phyloP scores from a whole-genome alignment of 2,113 vertebrate species.

The Dendropsophus ebraccatus region DNA sequence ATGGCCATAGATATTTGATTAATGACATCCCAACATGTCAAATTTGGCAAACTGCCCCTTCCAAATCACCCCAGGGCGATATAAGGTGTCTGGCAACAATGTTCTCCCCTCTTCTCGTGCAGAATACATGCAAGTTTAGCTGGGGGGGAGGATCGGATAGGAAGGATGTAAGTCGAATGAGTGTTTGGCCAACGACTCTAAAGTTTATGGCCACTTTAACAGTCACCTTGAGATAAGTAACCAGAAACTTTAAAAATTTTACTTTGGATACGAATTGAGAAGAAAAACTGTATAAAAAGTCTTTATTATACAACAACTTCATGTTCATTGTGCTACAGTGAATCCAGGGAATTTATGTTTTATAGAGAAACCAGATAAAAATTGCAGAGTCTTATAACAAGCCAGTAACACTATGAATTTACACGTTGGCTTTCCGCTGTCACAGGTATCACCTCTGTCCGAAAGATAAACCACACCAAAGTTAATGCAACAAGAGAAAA shows the following conservation, averaged over 20 bases:
- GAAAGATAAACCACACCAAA: not conserved
- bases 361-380: not conserved
- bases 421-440: not conserved
- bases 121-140: too few species aligned
- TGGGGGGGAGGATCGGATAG: too few species aligned
- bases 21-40: too few species aligned
- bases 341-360: not conserved
- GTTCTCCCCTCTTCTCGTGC: too few species aligned
- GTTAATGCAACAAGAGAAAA: constrained; percentile 21
- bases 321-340: not conserved
- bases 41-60: too few species aligned
- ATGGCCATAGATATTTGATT: too few species aligned
- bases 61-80: too few species aligned
- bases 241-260: not conserved
- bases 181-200: too few species aligned
- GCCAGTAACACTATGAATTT: not conserved
- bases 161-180: too few species aligned
- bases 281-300: not conserved
- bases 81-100: too few species aligned
- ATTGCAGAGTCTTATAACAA: not conserved
- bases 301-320: not conserved
- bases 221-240: not conserved
- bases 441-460: not conserved
- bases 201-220: too few species aligned
- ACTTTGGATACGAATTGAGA: not conserved